Evolutionary conservation across 2,888 invertebrate genomes (phyloP).

Genomic region (Congeria kusceri): DNA sequence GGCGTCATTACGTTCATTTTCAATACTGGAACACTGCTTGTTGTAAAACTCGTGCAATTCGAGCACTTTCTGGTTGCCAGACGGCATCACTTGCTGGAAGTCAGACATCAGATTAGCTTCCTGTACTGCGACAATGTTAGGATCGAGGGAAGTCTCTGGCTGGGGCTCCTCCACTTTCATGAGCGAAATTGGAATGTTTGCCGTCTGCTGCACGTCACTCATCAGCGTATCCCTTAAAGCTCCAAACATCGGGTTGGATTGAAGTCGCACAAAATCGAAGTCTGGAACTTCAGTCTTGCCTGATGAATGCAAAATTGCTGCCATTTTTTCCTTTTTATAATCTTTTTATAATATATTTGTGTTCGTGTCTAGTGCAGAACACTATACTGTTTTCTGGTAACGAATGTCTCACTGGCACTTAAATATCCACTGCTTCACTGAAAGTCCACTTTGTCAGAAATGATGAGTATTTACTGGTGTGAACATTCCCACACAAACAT

Average conservation of each 20-base stretch:
- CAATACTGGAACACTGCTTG: conserved; percentile 73
- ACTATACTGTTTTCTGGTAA: too few relatives aligned
- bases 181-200: conserved; percentile 51
- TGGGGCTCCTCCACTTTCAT: conserved; percentile 31
- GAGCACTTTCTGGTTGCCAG: conserved; percentile 69
- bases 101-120: conserved; percentile 80
- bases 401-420: too few relatives aligned
- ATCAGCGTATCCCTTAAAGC: conserved; percentile 76
- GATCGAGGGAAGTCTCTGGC: conserved; percentile 49
- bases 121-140: conserved; percentile 75
- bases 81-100: conserved; percentile 73
- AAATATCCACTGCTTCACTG: too few relatives aligned
- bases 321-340: conserved; percentile 27
- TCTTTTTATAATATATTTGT: not conserved
- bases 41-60: conserved; percentile 79
- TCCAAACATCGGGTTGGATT: conserved; percentile 79
- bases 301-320: conserved; percentile 37
- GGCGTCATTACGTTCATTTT: conserved; percentile 75
- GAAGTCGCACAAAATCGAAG: conserved; percentile 62
- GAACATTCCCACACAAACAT: conserved; percentile 38
- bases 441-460: too few relatives aligned
- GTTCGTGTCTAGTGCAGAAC: too few relatives aligned
- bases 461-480: conserved; percentile 9
- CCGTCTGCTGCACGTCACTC: conserved; percentile 61
- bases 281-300: conserved; percentile 10